These are phyloP conservation scores for Tiliqua scincoides DNA, from an alignment of 2,113 vertebrate genomes.

Conservation along the genomic window DNA sequence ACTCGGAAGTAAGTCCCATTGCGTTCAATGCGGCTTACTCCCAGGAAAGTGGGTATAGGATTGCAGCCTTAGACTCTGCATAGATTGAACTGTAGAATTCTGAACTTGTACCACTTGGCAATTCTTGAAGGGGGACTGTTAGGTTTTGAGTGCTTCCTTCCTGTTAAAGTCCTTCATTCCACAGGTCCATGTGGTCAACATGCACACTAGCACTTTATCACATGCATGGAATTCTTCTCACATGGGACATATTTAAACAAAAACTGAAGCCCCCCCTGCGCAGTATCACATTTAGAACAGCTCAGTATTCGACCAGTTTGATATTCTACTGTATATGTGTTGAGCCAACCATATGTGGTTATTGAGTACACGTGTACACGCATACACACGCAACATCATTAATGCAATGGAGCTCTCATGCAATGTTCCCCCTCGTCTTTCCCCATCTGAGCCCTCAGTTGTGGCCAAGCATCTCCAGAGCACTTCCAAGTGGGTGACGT, in stretches of 20 bases:
- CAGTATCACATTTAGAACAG: too few relatives aligned
- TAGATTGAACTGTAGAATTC: neutral
- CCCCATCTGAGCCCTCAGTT: neutral
- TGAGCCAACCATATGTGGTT: too few relatives aligned
- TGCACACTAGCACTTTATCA: too few relatives aligned
- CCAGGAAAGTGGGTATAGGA: too few relatives aligned
- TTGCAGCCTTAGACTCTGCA: too few relatives aligned
- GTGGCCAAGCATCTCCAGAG: neutral
- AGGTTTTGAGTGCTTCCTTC: neutral
- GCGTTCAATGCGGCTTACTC: too few relatives aligned
- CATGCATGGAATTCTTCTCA: neutral
- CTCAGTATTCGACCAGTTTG: neutral
- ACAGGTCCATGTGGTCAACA: neutral
- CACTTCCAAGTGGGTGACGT: neutral
- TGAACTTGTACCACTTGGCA: neutral
- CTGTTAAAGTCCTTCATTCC: neutral
- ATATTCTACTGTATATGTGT: too few relatives aligned
- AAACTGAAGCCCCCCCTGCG: neutral
- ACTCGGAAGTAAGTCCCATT: neutral
- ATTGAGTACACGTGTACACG: neutral
- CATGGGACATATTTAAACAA: neutral
- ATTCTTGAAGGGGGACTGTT: neutral
- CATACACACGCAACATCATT: neutral
- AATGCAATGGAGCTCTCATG: neutral
- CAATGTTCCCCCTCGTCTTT: neutral